Evolutionary conservation across 2,888 invertebrate species (phyloP), one percentile per base, ranked within the genome.

Genomic region (Clanis bilineata): DNA sequence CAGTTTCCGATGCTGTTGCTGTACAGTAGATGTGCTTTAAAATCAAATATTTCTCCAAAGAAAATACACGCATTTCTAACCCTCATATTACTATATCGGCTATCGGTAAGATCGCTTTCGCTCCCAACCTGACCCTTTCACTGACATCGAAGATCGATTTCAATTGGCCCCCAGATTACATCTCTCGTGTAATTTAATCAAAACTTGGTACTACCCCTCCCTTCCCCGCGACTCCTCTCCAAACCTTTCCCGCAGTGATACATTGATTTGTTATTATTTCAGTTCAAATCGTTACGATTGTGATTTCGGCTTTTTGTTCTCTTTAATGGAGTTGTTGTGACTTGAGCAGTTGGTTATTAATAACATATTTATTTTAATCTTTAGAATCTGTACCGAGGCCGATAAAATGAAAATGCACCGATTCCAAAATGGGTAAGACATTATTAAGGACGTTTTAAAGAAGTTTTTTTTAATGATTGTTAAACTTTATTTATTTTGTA

Each of bases 141-240:
- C 44, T 44, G 51, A 18, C 10, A 51, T 51, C 47, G 9, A 6
- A 47, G 45, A 58, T 58, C 58, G 51, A 60, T 68, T 68, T 66
- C 73, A 68, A 72, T 71, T 64, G 68, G 65, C 62, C 63, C 64
- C 61, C 47, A 67, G 72, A 73, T 72, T 69, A 66, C 66, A 73
- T 72, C 70, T 54, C 58, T 28, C 18, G 25, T 59, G 64, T 74
- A 70, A 73, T 73, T 70, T 67, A 73, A 73, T 73, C 74, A 73
- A 69, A 73, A 73, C 72, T 73, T 70, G 66, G 58, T 22, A 58
- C 44, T 44, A 7, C 18, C 9, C 44, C 18, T 4, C 38, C 21
- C 21, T 0, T 25, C 1, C 23, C 3, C 9, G n/a, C 36, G 15
- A 5, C 38, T 4, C n/a, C 2, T 15, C 1, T 32, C 9, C 6